Percentiles rank a stretch among this genome's conserved stretches.
phyloP scores from a whole-genome alignment of 2,113 vertebrate genomes.

The Phoxinus phoxinus region DNA sequence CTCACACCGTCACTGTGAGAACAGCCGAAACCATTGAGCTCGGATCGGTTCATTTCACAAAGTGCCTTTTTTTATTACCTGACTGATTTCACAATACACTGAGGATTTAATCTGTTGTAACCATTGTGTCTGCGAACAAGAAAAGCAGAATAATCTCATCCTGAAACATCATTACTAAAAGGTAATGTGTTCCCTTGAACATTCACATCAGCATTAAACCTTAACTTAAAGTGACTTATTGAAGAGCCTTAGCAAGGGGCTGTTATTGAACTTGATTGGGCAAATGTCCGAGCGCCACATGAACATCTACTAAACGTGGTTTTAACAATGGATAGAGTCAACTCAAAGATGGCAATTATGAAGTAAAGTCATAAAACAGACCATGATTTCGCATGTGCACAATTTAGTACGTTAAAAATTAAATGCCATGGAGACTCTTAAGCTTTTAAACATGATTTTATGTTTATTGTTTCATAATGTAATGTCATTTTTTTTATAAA shows the following conservation, averaged over 20 bases:
- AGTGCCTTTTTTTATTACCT: constrained; percentile 18
- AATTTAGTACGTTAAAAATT: constrained; percentile 46
- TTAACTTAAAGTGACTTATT: constrained; percentile 12
- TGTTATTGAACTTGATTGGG: constrained; percentile 3
- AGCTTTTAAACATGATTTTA: not conserved
- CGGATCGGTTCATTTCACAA: not conserved
- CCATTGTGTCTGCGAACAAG: not conserved
- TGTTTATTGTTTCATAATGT: too few relatives aligned
- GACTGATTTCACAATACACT: constrained; percentile 9
- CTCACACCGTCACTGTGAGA: constrained; percentile 28
- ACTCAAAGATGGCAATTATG: constrained; percentile 24
- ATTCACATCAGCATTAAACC: not conserved
- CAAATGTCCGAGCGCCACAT: not conserved
- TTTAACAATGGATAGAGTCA: constrained; percentile 22
- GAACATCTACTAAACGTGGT: not conserved
- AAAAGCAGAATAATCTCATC: constrained; percentile 5
- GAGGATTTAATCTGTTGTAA: constrained; percentile 4
- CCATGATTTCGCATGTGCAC: constrained; percentile 14
- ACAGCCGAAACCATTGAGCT: not conserved
- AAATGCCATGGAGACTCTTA: constrained; percentile 37
- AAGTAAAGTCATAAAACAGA: constrained; percentile 45
- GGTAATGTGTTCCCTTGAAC: constrained; percentile 7
- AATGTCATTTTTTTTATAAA: not conserved
- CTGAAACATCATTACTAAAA: not conserved
- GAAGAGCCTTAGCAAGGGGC: not conserved